These are phyloP conservation scores for Lucilia sericata DNA, from an alignment of 1,140 invertebrate genomes.

Conservation along the genomic window DNA sequence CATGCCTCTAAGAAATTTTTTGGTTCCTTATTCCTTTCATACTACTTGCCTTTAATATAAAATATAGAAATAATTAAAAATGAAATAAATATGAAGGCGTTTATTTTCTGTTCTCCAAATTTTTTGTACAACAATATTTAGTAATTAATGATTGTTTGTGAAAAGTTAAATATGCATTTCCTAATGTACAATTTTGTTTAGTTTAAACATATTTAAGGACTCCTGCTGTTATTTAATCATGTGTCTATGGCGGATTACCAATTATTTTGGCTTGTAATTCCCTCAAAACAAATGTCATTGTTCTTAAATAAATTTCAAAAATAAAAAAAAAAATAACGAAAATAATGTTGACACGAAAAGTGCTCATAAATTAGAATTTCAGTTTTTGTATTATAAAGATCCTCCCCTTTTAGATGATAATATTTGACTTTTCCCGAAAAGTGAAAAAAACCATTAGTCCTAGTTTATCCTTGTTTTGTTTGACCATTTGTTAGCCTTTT, in stretches of 20 bases:
- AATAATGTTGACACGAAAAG: slow-evolving; percentile 37
- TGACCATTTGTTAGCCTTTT: slow-evolving; percentile 35
- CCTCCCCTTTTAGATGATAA: slow-evolving; percentile 20
- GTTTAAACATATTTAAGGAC: neutral
- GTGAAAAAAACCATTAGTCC: slow-evolving; percentile 1
- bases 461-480: slow-evolving; percentile 31
- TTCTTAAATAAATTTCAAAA: neutral
- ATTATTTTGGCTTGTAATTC: slow-evolving; percentile 41
- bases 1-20: too few species aligned
- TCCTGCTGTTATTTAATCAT: slow-evolving; percentile 33
- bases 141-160: slow-evolving; percentile 31
- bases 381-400: neutral
- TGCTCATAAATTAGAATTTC: slow-evolving; percentile 37
- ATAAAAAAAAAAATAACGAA: slow-evolving; percentile 12
- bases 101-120: neutral
- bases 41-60: neutral
- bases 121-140: neutral
- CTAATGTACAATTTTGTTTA: neutral
- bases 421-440: slow-evolving; percentile 29
- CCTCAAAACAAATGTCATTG: slow-evolving; percentile 27
- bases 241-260: slow-evolving; percentile 32
- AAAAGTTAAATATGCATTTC: slow-evolving; percentile 17
- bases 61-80: slow-evolving; percentile 16
- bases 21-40: too few species aligned
- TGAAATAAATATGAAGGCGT: neutral